Evolutionary conservation across 2,797 vertebrate genomes (phyloP).

Genomic region (Telmatherina bonti): DNA sequence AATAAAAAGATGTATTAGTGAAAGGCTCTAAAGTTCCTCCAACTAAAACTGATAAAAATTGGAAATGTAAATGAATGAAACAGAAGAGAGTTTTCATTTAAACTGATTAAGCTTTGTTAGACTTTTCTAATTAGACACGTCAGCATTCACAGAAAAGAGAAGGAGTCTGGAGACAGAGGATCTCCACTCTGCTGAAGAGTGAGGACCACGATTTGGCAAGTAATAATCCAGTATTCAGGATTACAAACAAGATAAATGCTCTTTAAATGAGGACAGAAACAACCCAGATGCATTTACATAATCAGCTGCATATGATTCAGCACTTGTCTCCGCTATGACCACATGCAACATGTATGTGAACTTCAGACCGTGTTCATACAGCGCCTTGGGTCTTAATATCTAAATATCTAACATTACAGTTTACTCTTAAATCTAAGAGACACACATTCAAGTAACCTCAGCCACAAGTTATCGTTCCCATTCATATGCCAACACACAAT

Average conservation of each 20-base stretch:
- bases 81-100: too few species aligned
- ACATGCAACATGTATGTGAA: background rate
- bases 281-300: background rate
- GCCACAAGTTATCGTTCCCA: conserved; percentile 22
- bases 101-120: background rate
- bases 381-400: background rate
- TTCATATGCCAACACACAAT: conserved; percentile 20
- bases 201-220: background rate
- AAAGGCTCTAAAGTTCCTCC: too few species aligned
- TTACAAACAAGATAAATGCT: conserved; percentile 2
- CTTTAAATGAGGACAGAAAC: background rate
- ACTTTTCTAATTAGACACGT: background rate
- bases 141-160: background rate
- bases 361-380: background rate
- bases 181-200: background rate
- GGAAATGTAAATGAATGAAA: background rate
- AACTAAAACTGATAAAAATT: background rate
- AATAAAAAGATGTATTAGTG: background rate
- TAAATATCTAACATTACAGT: background rate
- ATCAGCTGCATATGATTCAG: background rate
- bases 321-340: background rate
- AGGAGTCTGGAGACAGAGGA: background rate
- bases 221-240: background rate
- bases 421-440: conserved; percentile 14
- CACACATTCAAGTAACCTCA: conserved; percentile 7